phyloP scores from a whole-genome alignment of 35 echinoderm and acorn worm genomes.

The Hemicentrotus pulcherrimus region DNA sequence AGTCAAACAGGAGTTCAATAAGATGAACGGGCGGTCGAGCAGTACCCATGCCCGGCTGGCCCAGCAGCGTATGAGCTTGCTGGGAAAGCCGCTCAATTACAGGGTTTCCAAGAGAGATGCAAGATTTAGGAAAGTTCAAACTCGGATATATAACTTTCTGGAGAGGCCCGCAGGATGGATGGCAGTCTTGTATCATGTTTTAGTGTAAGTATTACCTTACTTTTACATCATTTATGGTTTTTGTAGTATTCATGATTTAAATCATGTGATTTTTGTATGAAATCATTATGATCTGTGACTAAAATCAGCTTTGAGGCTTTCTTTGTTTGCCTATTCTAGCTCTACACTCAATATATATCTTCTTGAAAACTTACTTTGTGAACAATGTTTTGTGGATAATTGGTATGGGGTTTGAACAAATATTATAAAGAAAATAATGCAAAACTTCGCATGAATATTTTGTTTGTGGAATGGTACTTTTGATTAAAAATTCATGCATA shows the following conservation, averaged over 20 bases:
- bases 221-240: conserved; percentile 3
- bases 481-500: no score
- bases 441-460: no score
- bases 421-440: no score
- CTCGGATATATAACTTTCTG: conserved; percentile 98
- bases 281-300: not conserved
- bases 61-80: conserved; percentile 94
- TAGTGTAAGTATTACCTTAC: conserved; percentile 86
- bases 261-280: no score
- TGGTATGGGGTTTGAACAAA: no score
- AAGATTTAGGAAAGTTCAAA: conserved; percentile 97
- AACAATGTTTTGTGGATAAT: no score
- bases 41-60: conserved; percentile 58
- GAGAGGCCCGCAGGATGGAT: conserved; percentile 93
- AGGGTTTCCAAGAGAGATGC: conserved; percentile 86
- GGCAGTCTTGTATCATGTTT: conserved; percentile 89
- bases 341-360: no score
- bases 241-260: not conserved
- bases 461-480: no score
- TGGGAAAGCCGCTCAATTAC: conserved; percentile 95
- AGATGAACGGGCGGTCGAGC: conserved; percentile 87
- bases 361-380: no score
- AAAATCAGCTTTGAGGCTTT: not conserved
- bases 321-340: no score
- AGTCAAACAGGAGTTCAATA: conserved; percentile 94